Base-by-base conservation (phyloP, 2,113 vertebrate genomes). In the Hemicordylus capensis region DNA sequence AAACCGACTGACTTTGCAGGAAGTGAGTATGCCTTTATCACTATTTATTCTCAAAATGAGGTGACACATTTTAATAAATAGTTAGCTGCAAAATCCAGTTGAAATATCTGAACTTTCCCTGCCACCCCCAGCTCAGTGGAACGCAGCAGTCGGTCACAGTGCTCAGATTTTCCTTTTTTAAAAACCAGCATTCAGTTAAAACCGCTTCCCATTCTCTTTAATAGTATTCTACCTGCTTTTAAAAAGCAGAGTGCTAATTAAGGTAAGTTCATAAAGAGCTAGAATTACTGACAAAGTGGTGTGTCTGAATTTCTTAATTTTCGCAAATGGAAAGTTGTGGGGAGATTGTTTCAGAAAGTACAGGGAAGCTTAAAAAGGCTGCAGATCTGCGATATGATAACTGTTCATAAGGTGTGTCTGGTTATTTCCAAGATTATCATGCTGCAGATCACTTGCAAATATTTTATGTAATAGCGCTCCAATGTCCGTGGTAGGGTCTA, bases 1-100 rank as follows among this genome's bases (percentile, higher is more conserved):
- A 93, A 95, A 94, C 77, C 90, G 88, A 94, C 93, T 85, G 90
- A 86, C 39, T 94, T 93, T 94, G 89, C 84, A 88, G 72, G 93
- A 93, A 59, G 88, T 86, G 74, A 94, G 87, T 92, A 78, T 88
- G 87, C 91, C 92, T 94, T 94, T 90, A 92, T 94, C 87, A 93
- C 92, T 91, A 95, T 93, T 91, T 88, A 92, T 76, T 83, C 89
- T 81, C 86, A 87, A 92, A 94, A 94, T 87, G 89, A 93, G 76
- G 88, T 91, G 92, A 84, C 87, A 92, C 87, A 9, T 86, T 83
- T 89, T 92, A 72, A 93, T 88, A 91, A 88, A 87, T 56, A 74
- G 84, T 80, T 94, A 74, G 77, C 90, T 94, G 86, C 28, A 92
- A 90, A 93, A 94, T 91, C 86, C 89, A 92, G 83, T 91, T 92